Percentiles rank a stretch among this genome's conserved stretches.
Conservation (phyloP, 2,113 vertebrate genomes). For the Conger conger region DNA sequence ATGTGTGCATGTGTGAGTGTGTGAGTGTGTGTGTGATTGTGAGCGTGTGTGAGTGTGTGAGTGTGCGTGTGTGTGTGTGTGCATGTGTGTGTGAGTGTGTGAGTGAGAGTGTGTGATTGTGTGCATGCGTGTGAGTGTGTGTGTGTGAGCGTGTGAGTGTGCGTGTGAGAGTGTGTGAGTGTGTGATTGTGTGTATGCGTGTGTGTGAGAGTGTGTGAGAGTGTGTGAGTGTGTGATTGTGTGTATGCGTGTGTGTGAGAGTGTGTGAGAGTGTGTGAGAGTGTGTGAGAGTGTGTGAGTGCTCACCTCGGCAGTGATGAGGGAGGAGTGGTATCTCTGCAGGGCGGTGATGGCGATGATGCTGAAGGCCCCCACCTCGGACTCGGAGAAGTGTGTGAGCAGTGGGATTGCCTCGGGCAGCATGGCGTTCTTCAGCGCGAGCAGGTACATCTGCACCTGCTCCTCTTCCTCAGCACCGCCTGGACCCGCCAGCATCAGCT, state of each 20-base stretch:
- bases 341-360: conserved; percentile 80
- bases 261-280: neutral
- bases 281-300: neutral
- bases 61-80: neutral
- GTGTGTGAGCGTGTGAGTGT: too few species aligned
- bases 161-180: too few species aligned
- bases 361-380: conserved; percentile 78
- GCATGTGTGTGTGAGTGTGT: neutral
- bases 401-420: conserved; percentile 85
- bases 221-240: neutral
- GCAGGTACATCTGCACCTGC: conserved; percentile 82
- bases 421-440: conserved; percentile 90
- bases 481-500: conserved; percentile 80
- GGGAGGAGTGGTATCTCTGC: conserved; percentile 79
- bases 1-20: neutral
- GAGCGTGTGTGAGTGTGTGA: neutral
- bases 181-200: neutral
- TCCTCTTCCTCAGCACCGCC: conserved; percentile 75
- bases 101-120: too few species aligned
- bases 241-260: neutral
- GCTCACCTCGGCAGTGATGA: conserved; percentile 86
- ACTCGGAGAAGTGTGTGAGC: conserved; percentile 81
- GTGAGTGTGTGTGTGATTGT: neutral
- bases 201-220: too few species aligned
- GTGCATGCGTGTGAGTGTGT: neutral